Evolutionary conservation across 2,797 vertebrate species (phyloP), one percentile per base, ranked within the genome.

Genomic region (Chelonia mydas): DNA sequence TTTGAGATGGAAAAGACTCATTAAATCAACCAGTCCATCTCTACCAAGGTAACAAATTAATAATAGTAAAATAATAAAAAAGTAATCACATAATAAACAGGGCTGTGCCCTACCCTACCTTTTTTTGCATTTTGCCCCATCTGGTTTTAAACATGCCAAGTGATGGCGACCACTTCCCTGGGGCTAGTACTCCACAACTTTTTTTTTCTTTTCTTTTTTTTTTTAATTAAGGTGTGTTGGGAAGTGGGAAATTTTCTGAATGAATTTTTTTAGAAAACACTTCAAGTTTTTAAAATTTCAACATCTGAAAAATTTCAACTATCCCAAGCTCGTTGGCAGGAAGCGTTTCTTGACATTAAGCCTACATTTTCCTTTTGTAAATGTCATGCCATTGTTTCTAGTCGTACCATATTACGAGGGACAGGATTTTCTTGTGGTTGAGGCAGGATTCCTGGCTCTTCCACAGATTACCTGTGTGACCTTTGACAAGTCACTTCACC

Each of bases 371-470:
- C 85, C 90, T 45, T 65, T 81, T 92, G 87, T 3, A 31, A 2
- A 28, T 25, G 23, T 55, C n/a, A n/a, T 49, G 53, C 5, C n/a
- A n/a, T 76, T 94, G 51, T 17, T 55, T 89, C 37, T 84, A 84
- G 80, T 31, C 16, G 33, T 72, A 0, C 21, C 88, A 19, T 79
- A 49, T 2, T 92, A 81, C 16, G 59, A 16, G 8, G 5, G 33
- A 81, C 90, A 1, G 33, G 21, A 88, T 81, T 54, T 54, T 83
- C 15, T 7, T 89, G 87, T 90, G 68, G 9, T 76, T 90, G 49
- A 0, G 0, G 41, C 23, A 25, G 19, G 81, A 51, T 87, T 15
- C 10, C 1, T 19, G 6, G 10, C 41, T 47, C 19, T 80, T 25
- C 0, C 82, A 53, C 80, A 79, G 91, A 59, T 15, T 9, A 1